A percentile compares a stretch with the other conserved stretches of the same genome.
These are phyloP conservation scores for Stenurella melanura DNA, from an alignment of 2,888 invertebrate species.

Conservation along the genomic window DNA sequence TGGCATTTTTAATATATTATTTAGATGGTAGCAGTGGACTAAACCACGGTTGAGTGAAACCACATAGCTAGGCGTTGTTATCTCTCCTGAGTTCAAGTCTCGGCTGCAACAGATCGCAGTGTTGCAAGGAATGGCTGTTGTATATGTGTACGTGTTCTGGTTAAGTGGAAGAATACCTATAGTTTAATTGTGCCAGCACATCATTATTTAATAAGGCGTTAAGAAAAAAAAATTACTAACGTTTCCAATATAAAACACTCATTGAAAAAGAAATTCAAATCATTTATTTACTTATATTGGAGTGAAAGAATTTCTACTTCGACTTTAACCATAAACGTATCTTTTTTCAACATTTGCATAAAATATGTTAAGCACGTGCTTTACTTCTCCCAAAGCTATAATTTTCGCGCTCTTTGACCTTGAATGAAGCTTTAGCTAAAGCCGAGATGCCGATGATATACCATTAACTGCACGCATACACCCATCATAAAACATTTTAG, in stretches of 20 bases:
- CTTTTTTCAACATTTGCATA: conserved; percentile 32
- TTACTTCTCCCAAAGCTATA: conserved; percentile 34
- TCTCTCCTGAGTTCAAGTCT: too few species aligned
- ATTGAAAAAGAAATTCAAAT: not conserved
- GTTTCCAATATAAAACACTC: not conserved
- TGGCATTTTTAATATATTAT: too few species aligned
- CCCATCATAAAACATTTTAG: conserved; percentile 28
- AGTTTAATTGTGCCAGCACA: too few species aligned
- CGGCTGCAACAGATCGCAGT: too few species aligned
- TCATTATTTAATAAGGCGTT: too few species aligned
- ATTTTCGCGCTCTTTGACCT: conserved; percentile 39
- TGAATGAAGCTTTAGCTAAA: conserved; percentile 33
- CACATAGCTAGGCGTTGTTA: too few species aligned
- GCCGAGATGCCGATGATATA: conserved; percentile 19
- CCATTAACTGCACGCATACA: conserved; percentile 34
- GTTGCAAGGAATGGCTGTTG: too few species aligned
- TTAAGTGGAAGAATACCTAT: too few species aligned
- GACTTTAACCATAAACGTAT: conserved; percentile 15
- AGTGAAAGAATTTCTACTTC: not conserved
- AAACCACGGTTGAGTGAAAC: too few species aligned
- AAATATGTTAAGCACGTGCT: conserved; percentile 40
- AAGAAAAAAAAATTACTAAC: not conserved
- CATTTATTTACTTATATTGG: conserved; percentile 15
- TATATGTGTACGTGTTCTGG: too few species aligned
- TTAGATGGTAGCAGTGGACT: too few species aligned